Conservation (phyloP, 2,113 vertebrate genomes). For the Pteropus alecto region DNA sequence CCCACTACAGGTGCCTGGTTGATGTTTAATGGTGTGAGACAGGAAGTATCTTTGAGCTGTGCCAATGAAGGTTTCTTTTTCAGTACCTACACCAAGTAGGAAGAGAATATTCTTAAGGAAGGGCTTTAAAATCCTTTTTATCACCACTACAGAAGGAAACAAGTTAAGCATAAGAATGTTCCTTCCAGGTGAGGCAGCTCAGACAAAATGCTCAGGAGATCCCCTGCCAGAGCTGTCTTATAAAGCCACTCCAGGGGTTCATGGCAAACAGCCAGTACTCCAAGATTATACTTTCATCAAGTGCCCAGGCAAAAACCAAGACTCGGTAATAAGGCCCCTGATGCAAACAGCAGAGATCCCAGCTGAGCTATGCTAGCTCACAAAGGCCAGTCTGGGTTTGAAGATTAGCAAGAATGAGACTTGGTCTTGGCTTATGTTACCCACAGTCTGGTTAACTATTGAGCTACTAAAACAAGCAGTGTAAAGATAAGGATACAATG, state of each 20-base stretch:
- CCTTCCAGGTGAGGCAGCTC: not conserved
- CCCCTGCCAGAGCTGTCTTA: not conserved
- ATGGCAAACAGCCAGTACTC: not conserved
- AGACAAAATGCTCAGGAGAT: not conserved
- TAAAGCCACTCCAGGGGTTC: not conserved
- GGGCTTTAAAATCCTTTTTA: not conserved
- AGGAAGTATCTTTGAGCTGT: not conserved
- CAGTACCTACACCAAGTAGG: not conserved
- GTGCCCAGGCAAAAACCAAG: not conserved
- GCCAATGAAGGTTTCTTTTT: not conserved
- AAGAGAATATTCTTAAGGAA: not conserved
- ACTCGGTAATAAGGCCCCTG: not conserved
- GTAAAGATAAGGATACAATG: not conserved
- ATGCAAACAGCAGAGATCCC: not conserved
- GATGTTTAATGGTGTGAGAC: not conserved
- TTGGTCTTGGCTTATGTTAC: not conserved
- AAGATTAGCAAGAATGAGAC: not conserved
- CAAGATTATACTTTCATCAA: not conserved
- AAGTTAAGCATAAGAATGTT: not conserved
- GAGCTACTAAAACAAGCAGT: not conserved
- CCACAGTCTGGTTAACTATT: not conserved
- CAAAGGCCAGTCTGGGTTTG: not conserved
- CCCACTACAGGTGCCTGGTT: not conserved
- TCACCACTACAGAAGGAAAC: not conserved
- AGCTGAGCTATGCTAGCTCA: not conserved